These are phyloP conservation scores for Naja naja DNA, from an alignment of 2,113 vertebrate species.

Conservation along the genomic window DNA sequence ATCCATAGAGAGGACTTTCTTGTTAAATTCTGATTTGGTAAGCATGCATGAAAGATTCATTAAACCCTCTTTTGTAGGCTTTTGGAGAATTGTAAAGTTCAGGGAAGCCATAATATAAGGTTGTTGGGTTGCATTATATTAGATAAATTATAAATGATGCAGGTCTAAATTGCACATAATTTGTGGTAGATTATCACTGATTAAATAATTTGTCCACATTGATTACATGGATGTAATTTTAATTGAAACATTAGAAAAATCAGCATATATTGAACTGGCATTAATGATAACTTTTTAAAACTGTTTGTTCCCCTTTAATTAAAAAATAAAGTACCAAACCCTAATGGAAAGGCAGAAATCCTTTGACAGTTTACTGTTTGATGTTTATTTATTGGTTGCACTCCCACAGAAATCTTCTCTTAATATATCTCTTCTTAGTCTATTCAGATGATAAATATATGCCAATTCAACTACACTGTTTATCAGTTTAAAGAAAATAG, in stretches of 20 bases:
- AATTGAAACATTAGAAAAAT: neutral
- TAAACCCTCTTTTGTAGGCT: neutral
- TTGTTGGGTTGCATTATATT: neutral
- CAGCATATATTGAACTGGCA: neutral
- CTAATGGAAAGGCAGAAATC: constrained; percentile 29
- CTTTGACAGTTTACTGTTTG: constrained; percentile 24
- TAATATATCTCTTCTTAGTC: constrained; percentile 48
- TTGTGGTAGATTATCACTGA: neutral
- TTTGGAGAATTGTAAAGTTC: neutral
- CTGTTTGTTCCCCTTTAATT: neutral
- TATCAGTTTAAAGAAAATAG: constrained; percentile 40
- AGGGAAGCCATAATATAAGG: neutral
- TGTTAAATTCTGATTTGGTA: neutral
- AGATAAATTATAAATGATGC: neutral
- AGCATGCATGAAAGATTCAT: neutral
- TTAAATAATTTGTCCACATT: neutral
- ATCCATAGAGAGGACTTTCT: neutral
- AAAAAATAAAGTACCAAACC: constrained; percentile 19
- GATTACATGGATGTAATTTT: too few species aligned
- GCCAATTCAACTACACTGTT: constrained; percentile 26
- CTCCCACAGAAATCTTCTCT: constrained; percentile 35
- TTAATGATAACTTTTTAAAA: neutral
- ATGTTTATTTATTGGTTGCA: constrained; percentile 37
- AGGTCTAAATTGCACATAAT: neutral
- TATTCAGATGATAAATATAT: constrained; percentile 49